These are phyloP conservation scores for Xylota sylvarum DNA, from an alignment of 2,888 invertebrate species.

Conservation along the genomic window DNA sequence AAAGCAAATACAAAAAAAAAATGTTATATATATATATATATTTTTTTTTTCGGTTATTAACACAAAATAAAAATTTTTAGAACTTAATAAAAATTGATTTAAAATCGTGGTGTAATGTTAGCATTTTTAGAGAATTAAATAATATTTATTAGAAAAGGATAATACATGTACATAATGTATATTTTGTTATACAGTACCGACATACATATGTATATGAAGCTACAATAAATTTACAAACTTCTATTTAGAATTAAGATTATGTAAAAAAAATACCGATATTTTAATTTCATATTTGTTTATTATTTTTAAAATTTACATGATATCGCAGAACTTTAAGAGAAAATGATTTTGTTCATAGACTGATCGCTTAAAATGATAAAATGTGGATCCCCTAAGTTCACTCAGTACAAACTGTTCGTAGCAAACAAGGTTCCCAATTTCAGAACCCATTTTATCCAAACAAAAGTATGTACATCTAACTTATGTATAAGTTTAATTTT, in stretches of 20 bases:
- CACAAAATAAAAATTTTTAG: conserved; percentile 3
- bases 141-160: background rate
- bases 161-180: background rate
- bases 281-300: background rate
- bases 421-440: too few species aligned
- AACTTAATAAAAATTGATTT: conserved; percentile 16
- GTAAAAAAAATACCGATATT: background rate
- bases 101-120: conserved; percentile 52
- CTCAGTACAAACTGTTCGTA: too few species aligned
- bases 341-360: too few species aligned
- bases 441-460: too few species aligned
- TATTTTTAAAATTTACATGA: background rate
- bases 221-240: background rate
- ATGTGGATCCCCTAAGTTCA: too few species aligned
- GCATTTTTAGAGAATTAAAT: conserved; percentile 28
- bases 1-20: conserved; percentile 18
- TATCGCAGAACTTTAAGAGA: too few species aligned
- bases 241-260: background rate
- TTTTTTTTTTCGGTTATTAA: background rate
- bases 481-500: too few species aligned
- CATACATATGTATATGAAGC: too few species aligned
- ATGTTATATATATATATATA: background rate
- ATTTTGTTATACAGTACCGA: background rate
- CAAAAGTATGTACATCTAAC: too few species aligned
- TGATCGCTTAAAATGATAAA: too few species aligned